These are phyloP conservation scores for Strigops habroptila DNA, from an alignment of 2,113 vertebrate species.

Conservation along the genomic window DNA sequence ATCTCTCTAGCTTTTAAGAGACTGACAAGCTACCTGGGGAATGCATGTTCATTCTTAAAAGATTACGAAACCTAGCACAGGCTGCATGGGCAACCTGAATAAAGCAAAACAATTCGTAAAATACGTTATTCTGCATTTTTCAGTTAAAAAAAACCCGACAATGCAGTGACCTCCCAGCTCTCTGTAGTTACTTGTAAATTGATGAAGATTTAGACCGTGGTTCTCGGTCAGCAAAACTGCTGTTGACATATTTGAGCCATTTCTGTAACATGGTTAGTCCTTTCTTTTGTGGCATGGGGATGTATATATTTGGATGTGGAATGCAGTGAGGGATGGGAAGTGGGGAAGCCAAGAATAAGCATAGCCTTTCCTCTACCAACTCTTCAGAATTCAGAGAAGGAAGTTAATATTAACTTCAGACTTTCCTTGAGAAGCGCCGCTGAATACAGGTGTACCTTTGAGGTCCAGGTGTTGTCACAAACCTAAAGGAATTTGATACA, in stretches of 20 bases:
- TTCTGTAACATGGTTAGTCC: not conserved
- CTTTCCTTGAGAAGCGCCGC: not conserved
- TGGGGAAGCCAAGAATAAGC: not conserved
- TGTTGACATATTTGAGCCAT: not conserved
- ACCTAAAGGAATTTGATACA: not conserved
- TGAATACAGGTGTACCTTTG: not conserved
- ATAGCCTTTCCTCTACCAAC: not conserved
- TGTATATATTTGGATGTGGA: not conserved
- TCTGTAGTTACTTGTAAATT: not conserved
- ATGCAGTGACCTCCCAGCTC: not conserved
- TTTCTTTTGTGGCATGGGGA: not conserved
- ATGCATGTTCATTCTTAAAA: not conserved
- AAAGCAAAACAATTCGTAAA: not conserved
- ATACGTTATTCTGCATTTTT: not conserved
- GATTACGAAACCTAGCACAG: not conserved
- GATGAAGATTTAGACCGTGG: not conserved
- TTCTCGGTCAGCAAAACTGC: not conserved
- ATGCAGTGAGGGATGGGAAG: not conserved
- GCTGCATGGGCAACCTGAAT: not conserved
- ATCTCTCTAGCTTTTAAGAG: not conserved
- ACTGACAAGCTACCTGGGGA: constrained; percentile 2
- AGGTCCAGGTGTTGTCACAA: not conserved
- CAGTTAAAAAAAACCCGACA: not conserved
- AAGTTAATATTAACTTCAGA: not conserved
- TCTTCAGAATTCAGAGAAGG: not conserved